phyloP scores from a whole-genome alignment of 1,140 invertebrate genomes.

The Drosophila neocordata region DNA sequence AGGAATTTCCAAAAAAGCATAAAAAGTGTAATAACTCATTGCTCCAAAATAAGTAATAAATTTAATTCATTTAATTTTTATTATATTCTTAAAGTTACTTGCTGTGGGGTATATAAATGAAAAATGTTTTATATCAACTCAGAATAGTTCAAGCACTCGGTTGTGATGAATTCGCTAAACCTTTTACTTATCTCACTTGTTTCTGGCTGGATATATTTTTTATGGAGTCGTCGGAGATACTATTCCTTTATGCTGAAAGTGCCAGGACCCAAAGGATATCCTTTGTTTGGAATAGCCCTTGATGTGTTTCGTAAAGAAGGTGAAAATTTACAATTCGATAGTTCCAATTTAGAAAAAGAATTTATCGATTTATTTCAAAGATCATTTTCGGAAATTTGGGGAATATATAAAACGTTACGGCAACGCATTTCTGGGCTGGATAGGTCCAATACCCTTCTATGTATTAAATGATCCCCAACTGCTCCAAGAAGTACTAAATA shows the following conservation, averaged over 20 bases:
- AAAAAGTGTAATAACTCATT: no score
- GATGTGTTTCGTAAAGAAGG: conserved; percentile 19
- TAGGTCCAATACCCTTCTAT: conserved; percentile 48
- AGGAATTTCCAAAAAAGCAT: no score
- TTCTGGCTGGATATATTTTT: conserved; percentile 51
- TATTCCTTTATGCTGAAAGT: conserved; percentile 54
- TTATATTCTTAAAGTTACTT: not conserved
- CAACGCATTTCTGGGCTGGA: conserved; percentile 37
- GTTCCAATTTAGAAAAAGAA: not conserved
- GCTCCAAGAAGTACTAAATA: conserved; percentile 48
- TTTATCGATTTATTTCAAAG: not conserved
- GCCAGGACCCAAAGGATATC: conserved; percentile 52
- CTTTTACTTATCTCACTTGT: conserved; percentile 12
- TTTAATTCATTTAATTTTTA: not conserved
- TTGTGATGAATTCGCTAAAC: conserved; percentile 13
- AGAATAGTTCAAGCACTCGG: not conserved
- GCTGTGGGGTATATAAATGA: not conserved
- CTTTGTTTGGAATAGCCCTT: conserved; percentile 42
- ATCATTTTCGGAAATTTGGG: not conserved
- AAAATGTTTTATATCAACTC: not conserved
- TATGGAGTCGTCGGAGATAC: conserved; percentile 65
- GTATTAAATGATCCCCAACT: conserved; percentile 48
- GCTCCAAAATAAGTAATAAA: no score
- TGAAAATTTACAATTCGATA: not conserved
- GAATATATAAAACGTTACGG: conserved; percentile 38